Evolutionary conservation across 2,888 invertebrate genomes (phyloP), one percentile per base, ranked within the genome.

Genomic region (Morinoia aosen): DNA sequence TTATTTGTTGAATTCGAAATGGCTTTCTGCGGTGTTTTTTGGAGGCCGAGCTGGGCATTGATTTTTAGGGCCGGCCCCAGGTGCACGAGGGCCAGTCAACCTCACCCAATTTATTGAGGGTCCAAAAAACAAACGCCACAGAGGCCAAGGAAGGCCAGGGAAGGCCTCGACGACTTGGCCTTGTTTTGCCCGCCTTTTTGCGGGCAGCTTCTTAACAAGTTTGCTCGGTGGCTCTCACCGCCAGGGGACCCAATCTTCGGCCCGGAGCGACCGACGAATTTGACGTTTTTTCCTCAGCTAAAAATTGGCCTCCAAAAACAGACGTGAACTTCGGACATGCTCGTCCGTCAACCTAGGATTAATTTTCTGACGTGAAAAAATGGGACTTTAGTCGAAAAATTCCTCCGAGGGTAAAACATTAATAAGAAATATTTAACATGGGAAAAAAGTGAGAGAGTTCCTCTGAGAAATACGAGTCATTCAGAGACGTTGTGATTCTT

Each of bases 91-190:
- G 40, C 90, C 48, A 48, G 90, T 48, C 90, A 48, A 90, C 90
- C 90, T 90, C 90, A 90, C 90, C 90, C 90, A 90, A 90, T 90
- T 90, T 90, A 90, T 90, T 40, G 90, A 90, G 48, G 48, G 39
- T 14, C 40, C 40, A 90, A 90, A 90, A 90, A 90, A 90, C 48
- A 90, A 48, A 90, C 76, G 76, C 76, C 76, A 76, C 76, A 76
- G 76, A 76, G 76, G 76, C 76, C 76, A 61, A 61, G 61, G 61
- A 19, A 61, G 58, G 58, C 58, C 58, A 64, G 25, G 64, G 64
- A 64, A 64, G 76, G 76, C 76, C 76, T 76, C 76, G 76, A 76
- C 76, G 76, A 76, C 76, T 76, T 33, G 76, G 76, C 33, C 76
- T 33, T 76, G 76, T 76, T 76, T 76, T 76, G 76, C 76, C 76